Conservation (phyloP, 2,113 vertebrate genomes). For the Cygnus buccinator region DNA sequence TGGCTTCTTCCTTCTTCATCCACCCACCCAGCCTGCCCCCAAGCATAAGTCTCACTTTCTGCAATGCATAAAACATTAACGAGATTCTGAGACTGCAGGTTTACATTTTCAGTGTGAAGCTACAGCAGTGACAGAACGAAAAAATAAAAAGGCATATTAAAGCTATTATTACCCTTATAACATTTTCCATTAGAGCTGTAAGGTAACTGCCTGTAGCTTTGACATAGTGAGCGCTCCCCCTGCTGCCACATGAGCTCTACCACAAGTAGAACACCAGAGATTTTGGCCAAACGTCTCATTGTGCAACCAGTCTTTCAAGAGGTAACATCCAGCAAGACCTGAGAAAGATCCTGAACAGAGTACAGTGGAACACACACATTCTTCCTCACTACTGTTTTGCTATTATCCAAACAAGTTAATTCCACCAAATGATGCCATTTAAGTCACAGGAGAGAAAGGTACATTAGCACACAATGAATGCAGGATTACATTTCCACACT, state of each 20-base stretch:
- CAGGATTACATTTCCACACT: neutral
- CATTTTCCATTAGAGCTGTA: accelerated
- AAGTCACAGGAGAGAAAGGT: neutral
- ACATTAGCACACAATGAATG: neutral
- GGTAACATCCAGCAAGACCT: accelerated
- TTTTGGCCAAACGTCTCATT: neutral
- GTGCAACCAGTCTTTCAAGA: accelerated
- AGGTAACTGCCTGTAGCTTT: accelerated
- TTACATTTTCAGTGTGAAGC: neutral
- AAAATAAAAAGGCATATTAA: neutral
- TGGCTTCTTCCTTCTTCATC: neutral
- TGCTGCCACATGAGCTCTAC: neutral
- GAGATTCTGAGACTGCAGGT: neutral
- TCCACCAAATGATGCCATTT: neutral
- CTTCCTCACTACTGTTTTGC: neutral
- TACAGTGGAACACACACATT: accelerated
- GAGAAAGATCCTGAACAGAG: neutral
- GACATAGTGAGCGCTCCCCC: neutral
- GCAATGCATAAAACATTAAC: neutral
- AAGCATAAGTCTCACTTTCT: neutral
- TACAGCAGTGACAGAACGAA: neutral
- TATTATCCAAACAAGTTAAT: accelerated
- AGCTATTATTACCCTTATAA: neutral
- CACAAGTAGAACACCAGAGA: accelerated
- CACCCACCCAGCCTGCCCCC: neutral